Evolutionary conservation across 2,797 vertebrate species (phyloP), one percentile per base, ranked within the genome.

Genomic region (Notolabrus celidotus): DNA sequence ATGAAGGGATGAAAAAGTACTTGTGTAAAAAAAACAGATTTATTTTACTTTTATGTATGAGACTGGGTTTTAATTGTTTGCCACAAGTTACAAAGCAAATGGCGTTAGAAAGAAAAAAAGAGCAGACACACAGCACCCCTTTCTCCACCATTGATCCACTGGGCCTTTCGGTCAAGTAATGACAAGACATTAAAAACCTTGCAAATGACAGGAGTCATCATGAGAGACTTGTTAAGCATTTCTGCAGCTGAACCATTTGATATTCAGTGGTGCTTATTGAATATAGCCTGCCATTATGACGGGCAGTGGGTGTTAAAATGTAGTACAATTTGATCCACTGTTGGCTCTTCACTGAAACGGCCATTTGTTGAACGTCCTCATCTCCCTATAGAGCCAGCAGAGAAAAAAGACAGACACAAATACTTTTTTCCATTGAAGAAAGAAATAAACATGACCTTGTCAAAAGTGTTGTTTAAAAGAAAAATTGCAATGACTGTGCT

Each of bases 391-490:
- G 10, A 58, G 67, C 60, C 58, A 75, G 50, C 63, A 42, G 74
- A 55, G 68, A 46, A 61, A 73, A 56, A 85, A 76, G n/a, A n/a
- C n/a, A 62, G 17, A 67, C 46, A 27, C 25, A 54, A 64, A 54
- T 8, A 80, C 79, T 69, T 79, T 85, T 77, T 51, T 70, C 67
- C 50, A 42, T 45, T 46, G 31, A 67, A 51, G 76, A 75, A 77
- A 54, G 77, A 75, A 79, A 87, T 71, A 83, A 77, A 82, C 77
- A 71, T 31, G 72, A 85, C 86, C 80, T 79, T 83, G 89, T 85
- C 70, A 64, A 19, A 42, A 45, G 53, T 71, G 73, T 82, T 64
- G 73, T 86, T 86, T 81, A 67, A 75, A 76, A 80, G 83, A 92
- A 53, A 76, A 82, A 90, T 80, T 71, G 49, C 60, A 52, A 71